phyloP scores from a whole-genome alignment of 1,140 invertebrate species.

The Conus ventricosus region DNA sequence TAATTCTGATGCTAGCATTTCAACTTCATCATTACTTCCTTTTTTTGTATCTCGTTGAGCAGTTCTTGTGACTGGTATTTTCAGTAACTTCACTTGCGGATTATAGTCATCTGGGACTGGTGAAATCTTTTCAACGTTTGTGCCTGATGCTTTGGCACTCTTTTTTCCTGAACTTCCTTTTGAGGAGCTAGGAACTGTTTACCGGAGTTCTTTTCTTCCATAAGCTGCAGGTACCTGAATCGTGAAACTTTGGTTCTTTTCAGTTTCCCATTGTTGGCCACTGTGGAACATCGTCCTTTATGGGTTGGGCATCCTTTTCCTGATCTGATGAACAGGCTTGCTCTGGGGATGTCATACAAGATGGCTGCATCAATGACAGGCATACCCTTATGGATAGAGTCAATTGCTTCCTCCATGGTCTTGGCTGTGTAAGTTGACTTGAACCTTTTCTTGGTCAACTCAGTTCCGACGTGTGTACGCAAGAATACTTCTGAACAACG shows the following conservation, averaged over 20 bases:
- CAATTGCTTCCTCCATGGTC: conserved; percentile 25
- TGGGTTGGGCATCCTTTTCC: conserved; percentile 26
- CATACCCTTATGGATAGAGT: conserved; percentile 18
- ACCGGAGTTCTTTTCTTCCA: not conserved
- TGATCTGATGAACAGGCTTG: conserved; percentile 20
- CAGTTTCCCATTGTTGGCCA: conserved; percentile 3
- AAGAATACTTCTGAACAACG: conserved; percentile 27
- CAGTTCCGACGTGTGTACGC: not conserved
- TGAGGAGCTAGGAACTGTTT: too few relatives aligned
- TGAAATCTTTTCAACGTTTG: too few relatives aligned
- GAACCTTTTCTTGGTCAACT: not conserved
- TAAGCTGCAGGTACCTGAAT: not conserved
- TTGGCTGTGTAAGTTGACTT: not conserved
- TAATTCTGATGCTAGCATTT: too few relatives aligned
- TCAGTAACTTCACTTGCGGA: not conserved
- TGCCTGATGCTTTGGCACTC: too few relatives aligned
- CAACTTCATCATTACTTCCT: too few relatives aligned
- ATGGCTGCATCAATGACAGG: conserved; percentile 31
- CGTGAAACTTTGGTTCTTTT: conserved; percentile 4
- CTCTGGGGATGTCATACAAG: conserved; percentile 22
- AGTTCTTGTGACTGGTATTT: not conserved
- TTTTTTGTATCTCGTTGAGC: too few relatives aligned
- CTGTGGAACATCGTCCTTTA: conserved; percentile 24
- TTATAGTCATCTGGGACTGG: not conserved
- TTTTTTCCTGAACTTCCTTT: too few relatives aligned